These are phyloP conservation scores for Cybosia mesomella DNA, from an alignment of 2,888 invertebrate species.

Conservation along the genomic window DNA sequence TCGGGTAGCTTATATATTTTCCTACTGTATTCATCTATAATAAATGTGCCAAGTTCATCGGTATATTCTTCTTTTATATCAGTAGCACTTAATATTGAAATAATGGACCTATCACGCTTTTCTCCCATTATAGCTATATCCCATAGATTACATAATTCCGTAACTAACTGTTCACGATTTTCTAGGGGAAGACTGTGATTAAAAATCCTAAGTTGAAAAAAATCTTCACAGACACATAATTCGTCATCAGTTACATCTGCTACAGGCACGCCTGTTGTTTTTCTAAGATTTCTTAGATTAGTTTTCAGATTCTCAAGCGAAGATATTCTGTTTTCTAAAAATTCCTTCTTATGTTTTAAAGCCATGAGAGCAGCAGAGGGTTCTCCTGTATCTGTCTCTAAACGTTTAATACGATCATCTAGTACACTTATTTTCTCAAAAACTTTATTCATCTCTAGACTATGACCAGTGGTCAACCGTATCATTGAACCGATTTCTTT, in stretches of 20 bases:
- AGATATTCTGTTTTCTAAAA: constrained; percentile 66
- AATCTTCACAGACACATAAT: constrained; percentile 73
- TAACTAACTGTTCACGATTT: constrained; percentile 73
- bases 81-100: constrained; percentile 77
- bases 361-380: constrained; percentile 71
- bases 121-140: constrained; percentile 74
- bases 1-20: constrained; percentile 76
- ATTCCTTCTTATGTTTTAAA: constrained; percentile 71
- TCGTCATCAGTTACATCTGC: constrained; percentile 61
- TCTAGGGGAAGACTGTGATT: constrained; percentile 71
- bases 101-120: constrained; percentile 71
- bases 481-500: constrained; percentile 69
- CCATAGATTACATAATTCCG: constrained; percentile 78
- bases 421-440: constrained; percentile 70
- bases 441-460: constrained; percentile 74
- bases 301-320: constrained; percentile 73
- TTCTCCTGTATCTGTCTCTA: constrained; percentile 60
- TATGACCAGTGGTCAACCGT: constrained; percentile 64
- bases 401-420: constrained; percentile 68
- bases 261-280: constrained; percentile 50
- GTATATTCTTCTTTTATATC: constrained; percentile 75
- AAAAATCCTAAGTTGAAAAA: constrained; percentile 76
- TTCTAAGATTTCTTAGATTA: constrained; percentile 63
- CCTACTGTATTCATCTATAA: constrained; percentile 74
- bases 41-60: constrained; percentile 76